Evolutionary conservation across 2,113 vertebrate genomes (phyloP), one percentile per base, ranked within the genome.

Genomic region (Meriones unguiculatus): DNA sequence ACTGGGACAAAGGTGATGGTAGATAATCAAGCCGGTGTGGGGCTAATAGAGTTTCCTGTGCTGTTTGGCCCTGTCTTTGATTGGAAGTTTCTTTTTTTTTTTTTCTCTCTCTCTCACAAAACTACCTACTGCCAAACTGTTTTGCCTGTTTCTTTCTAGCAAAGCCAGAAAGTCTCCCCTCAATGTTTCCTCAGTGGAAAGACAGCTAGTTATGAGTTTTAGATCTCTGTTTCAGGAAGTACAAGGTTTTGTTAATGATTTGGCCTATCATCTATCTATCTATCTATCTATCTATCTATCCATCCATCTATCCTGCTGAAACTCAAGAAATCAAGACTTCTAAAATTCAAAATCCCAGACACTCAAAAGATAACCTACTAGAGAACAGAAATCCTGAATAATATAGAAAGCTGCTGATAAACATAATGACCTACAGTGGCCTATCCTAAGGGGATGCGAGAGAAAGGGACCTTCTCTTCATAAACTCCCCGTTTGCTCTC

Each of bases 271-370:
- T 46, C 46, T 46, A 46, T 46, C 46, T 46, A 46, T 46, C 46
- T 46, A 46, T 46, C 46, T 46, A 46, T 46, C 46, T 46, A 46
- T 46, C 46, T 46, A 46, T 46, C 46, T 46, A 46, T 46, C 46
- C 5, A 46, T 46, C 46, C 5, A 46, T 46, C 46, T 46, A 46
- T 46, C 25, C 85, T 84, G 89, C 86, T 82, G 46, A 77, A 92
- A 89, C 81, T n/a, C 59, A 88, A 72, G 91, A 95, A 96, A 93
- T 3, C 22, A 87, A 91, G 28, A 65, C 20, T 67, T 75, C 59
- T 87, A 91, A 91, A 76, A 76, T 97, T 89, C 15, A 78, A 77
- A 73, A 46, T 46, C 91, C 4, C 25, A 78, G 14, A 17, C 86
- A 7, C 30, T 17, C 30, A 64, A 89, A 94, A 69, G 57, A 90